These are phyloP conservation scores for Pheosia tremula DNA, from an alignment of 2,888 invertebrate genomes.

Conservation along the genomic window DNA sequence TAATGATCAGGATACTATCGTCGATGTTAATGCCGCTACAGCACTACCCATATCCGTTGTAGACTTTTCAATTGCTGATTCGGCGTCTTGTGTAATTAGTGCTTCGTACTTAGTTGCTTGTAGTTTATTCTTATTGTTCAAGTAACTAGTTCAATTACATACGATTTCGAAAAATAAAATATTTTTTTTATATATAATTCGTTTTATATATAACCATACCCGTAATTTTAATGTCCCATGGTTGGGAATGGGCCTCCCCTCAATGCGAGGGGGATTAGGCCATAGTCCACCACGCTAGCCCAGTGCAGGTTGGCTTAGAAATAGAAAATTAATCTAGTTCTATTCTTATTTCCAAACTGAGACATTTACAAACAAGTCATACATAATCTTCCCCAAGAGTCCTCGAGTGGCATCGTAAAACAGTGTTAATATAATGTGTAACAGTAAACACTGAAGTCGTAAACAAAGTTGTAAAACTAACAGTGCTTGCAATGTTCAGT, in stretches of 20 bases:
- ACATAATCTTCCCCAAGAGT: slow-evolving; percentile 24
- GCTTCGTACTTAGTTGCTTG: slow-evolving; percentile 8
- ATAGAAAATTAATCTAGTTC: neutral
- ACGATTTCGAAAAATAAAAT: too few relatives aligned
- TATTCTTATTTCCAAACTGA: neutral
- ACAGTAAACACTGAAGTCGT: slow-evolving; percentile 36
- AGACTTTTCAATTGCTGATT: neutral
- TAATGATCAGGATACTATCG: neutral
- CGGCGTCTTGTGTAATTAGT: neutral
- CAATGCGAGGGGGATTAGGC: too few relatives aligned
- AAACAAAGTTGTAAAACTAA: slow-evolving; percentile 46
- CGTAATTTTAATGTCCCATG: too few relatives aligned
- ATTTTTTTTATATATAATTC: too few relatives aligned
- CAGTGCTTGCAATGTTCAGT: slow-evolving; percentile 8
- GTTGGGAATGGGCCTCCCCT: too few relatives aligned
- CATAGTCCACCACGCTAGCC: too few relatives aligned
- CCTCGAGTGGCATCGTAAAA: slow-evolving; percentile 32
- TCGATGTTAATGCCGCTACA: neutral
- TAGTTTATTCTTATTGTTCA: slow-evolving; percentile 6
- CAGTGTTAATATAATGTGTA: neutral
- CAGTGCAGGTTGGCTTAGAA: too few relatives aligned
- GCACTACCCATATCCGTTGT: neutral
- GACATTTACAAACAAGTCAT: slow-evolving; percentile 16
- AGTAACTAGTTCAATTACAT: neutral
- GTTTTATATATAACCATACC: too few relatives aligned